Conservation (phyloP, 2,113 vertebrate species). For the Oryzias melastigma region DNA sequence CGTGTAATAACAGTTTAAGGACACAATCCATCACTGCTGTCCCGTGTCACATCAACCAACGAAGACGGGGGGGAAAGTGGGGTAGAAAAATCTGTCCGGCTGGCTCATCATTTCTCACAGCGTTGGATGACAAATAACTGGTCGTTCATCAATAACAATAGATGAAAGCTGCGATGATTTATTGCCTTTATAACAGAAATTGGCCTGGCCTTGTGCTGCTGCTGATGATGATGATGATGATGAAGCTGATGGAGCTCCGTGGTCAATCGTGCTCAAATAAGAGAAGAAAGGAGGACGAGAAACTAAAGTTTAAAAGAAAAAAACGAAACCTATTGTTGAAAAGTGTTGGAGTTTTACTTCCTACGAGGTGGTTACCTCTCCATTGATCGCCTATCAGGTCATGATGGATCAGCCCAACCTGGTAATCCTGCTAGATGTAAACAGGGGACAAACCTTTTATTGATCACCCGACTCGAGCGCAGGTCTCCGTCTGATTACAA, state of each 20-base stretch:
- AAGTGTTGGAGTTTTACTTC: neutral
- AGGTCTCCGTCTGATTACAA: conserved; percentile 38
- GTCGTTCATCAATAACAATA: conserved; percentile 99
- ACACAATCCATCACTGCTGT: conserved; percentile 97
- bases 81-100: conserved; percentile 80
- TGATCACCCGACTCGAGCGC: conserved; percentile 18
- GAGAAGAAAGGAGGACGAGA: conserved; percentile 17
- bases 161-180: conserved; percentile 99
- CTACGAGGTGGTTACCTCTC: neutral
- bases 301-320: neutral
- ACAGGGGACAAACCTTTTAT: conserved; percentile 35
- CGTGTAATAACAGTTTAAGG: conserved; percentile 98
- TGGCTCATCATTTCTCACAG: conserved; percentile 92
- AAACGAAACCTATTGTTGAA: no score
- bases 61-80: no score
- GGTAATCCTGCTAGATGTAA: conserved; percentile 45
- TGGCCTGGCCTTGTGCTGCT: conserved; percentile 8
- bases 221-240: conserved; percentile 69
- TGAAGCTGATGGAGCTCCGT: conserved; percentile 78
- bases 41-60: conserved; percentile 74
- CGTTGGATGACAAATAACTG: conserved; percentile 99
- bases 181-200: conserved; percentile 81
- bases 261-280: conserved; percentile 80
- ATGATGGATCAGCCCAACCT: conserved; percentile 41
- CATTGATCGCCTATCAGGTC: conserved; percentile 37